phyloP scores from a whole-genome alignment of 2,888 invertebrate species.

The Tachina lurida region DNA sequence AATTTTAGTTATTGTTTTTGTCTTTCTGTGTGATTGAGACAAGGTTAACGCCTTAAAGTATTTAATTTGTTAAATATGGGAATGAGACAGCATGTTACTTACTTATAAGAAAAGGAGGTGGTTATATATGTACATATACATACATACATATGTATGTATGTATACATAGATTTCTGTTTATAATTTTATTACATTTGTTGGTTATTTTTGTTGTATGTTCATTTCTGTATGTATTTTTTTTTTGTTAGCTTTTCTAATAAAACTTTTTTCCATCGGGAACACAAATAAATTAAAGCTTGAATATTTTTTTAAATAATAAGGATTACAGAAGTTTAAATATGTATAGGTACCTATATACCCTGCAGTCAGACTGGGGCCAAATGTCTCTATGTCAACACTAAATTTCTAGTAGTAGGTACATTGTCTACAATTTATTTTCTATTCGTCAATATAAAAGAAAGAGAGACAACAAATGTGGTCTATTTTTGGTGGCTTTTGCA shows the following conservation, averaged over 20 bases:
- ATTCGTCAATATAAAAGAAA: no score
- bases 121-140: constrained; percentile 12
- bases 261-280: constrained; percentile 25
- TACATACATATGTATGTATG: neutral
- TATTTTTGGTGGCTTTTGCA: no score
- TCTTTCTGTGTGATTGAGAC: constrained; percentile 47
- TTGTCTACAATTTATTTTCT: no score
- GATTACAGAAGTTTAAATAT: constrained; percentile 10
- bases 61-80: constrained; percentile 69
- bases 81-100: constrained; percentile 58
- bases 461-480: no score
- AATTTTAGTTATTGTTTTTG: constrained; percentile 29
- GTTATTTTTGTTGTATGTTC: constrained; percentile 16
- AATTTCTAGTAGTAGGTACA: no score
- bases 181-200: constrained; percentile 12
- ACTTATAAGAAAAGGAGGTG: constrained; percentile 39
- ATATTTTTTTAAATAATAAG: constrained; percentile 18
- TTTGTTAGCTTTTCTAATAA: constrained; percentile 43
- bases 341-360: neutral
- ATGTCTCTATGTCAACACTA: no score
- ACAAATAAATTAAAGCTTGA: constrained; percentile 33
- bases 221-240: neutral
- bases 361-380: no score
- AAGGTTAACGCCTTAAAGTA: constrained; percentile 70
- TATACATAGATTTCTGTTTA: neutral